Evolutionary conservation across 2,113 vertebrate species (phyloP).

Genomic region (Osmerus mordax): DNA sequence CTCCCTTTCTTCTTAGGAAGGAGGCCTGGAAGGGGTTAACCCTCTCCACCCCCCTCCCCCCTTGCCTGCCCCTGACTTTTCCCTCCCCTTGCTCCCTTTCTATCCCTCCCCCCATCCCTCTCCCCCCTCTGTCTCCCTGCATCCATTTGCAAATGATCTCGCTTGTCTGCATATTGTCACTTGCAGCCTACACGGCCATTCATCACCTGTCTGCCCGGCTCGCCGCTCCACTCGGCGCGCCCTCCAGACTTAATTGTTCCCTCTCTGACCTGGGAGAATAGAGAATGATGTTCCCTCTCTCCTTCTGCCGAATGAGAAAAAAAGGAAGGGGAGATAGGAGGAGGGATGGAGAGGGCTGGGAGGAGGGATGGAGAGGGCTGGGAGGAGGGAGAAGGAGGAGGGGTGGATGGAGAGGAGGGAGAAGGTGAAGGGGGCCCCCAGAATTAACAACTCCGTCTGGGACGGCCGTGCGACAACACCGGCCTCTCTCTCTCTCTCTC

Average conservation of each 20-base stretch:
- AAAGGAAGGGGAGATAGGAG: background rate
- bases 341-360: background rate
- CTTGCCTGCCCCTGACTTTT: slow-evolving; percentile 13
- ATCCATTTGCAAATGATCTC: slow-evolving; percentile 89
- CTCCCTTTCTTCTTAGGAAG: slow-evolving; percentile 42
- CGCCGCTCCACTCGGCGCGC: slow-evolving; percentile 67
- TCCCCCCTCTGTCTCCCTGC: slow-evolving; percentile 57
- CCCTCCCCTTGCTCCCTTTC: slow-evolving; percentile 26
- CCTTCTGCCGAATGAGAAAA: slow-evolving; percentile 1
- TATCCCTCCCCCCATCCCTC: slow-evolving; percentile 58
- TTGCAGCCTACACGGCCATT: slow-evolving; percentile 81
- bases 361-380: no score
- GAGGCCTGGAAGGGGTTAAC: slow-evolving; percentile 34
- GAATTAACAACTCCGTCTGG: slow-evolving; percentile 57
- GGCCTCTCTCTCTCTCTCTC: slow-evolving; percentile 34
- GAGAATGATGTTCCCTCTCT: slow-evolving; percentile 62
- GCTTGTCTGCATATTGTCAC: slow-evolving; percentile 93
- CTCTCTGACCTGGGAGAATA: slow-evolving; percentile 80
- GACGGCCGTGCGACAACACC: slow-evolving; percentile 36
- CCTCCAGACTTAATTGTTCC: slow-evolving; percentile 84
- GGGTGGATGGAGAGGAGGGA: background rate
- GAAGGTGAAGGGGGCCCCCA: slow-evolving; percentile 8
- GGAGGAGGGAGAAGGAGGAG: background rate
- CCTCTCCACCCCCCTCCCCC: slow-evolving; percentile 33
- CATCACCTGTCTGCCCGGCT: slow-evolving; percentile 80